These are phyloP conservation scores for Zeugodacus cucurbitae DNA, from an alignment of 1,140 invertebrate species.

Conservation along the genomic window DNA sequence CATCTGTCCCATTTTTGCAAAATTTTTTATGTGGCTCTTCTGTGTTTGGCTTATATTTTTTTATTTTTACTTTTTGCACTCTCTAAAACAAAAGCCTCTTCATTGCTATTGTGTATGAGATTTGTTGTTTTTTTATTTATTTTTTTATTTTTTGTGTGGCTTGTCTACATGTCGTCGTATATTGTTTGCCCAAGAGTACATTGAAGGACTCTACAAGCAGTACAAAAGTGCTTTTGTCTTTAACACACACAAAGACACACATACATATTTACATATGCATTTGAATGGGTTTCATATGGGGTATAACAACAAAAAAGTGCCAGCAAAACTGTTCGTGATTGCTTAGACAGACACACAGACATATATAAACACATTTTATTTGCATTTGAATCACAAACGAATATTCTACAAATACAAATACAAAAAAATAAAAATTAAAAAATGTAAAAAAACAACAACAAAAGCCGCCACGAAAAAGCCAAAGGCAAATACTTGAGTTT, in stretches of 20 bases:
- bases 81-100: conserved; percentile 5
- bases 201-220: conserved; percentile 9
- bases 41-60: not conserved
- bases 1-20: not conserved
- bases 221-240: conserved; percentile 31
- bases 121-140: not conserved
- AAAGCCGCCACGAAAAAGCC: not conserved
- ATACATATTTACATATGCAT: not conserved
- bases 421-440: not conserved
- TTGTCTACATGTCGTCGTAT: not conserved
- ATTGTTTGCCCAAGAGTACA: conserved; percentile 32
- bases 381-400: not conserved
- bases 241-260: not conserved
- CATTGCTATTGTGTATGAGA: not conserved
- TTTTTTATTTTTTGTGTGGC: not conserved
- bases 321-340: not conserved
- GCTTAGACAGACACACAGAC: not conserved
- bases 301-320: not conserved
- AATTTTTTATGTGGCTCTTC: not conserved
- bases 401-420: not conserved
- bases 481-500: conserved; percentile 2
- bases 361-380: not conserved
- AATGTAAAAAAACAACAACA: not conserved
- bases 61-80: not conserved
- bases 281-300: not conserved